Evolutionary conservation across 1,140 invertebrate species (phyloP).

Genomic region (Archegozetes longisetosus): DNA sequence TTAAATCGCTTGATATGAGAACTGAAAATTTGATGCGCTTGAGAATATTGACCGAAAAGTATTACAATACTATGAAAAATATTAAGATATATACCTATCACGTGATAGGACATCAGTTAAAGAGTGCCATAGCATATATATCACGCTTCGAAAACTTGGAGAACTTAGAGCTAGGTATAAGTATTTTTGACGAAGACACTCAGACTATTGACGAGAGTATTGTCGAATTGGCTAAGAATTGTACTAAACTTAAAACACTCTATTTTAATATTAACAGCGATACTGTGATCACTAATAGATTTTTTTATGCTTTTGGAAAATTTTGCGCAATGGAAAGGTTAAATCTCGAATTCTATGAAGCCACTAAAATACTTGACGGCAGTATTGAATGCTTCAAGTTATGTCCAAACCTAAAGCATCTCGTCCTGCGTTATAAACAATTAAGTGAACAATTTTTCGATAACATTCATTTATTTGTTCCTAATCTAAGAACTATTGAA

Average conservation of each 20-base stretch:
- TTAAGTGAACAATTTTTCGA: not conserved
- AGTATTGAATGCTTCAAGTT: not conserved
- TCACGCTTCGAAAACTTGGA: not conserved
- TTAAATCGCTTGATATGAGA: not conserved
- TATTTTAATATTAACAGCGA: not conserved
- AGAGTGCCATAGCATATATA: not conserved
- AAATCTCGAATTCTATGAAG: not conserved
- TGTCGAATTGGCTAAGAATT: not conserved
- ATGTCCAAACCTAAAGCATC: not conserved
- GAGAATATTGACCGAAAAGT: not conserved
- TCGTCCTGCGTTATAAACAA: not conserved
- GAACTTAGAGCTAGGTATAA: not conserved
- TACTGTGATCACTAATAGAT: not conserved
- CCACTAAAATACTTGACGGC: not conserved
- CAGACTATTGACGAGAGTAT: not conserved
- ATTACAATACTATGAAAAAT: not conserved
- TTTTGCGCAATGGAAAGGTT: not conserved
- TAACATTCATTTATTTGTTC: not conserved
- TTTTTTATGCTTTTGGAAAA: not conserved
- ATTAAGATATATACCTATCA: not conserved
- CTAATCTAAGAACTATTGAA: not conserved
- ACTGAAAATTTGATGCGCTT: not conserved
- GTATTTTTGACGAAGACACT: not conserved
- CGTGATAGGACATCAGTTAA: not conserved
- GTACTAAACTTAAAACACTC: not conserved